Evolutionary conservation across 2,888 invertebrate genomes (phyloP).

Genomic region (Calameuta idolon): DNA sequence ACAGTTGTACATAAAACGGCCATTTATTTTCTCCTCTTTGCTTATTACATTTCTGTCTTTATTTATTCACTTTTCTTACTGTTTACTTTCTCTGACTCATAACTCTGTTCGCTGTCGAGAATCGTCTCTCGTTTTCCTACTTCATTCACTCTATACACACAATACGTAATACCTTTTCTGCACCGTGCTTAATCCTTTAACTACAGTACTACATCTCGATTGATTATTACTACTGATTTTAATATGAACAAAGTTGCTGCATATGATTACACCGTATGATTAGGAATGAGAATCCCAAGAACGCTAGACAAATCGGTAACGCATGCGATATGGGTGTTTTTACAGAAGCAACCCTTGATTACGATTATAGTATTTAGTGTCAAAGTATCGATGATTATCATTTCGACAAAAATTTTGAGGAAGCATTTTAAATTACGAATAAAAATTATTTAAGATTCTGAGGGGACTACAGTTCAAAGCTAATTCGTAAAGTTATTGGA

Average conservation of each 20-base stretch:
- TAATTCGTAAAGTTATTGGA: not conserved
- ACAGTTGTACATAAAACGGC: constrained; percentile 17
- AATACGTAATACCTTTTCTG: constrained; percentile 1
- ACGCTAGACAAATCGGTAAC: not conserved
- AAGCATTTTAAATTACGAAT: not conserved
- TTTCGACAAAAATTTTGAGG: not conserved
- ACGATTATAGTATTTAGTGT: not conserved
- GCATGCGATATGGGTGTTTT: too few species aligned
- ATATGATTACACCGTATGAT: not conserved
- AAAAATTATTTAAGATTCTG: not conserved
- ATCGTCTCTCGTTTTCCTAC: not conserved
- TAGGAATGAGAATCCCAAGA: not conserved
- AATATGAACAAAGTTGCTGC: not conserved
- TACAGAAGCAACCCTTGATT: too few species aligned
- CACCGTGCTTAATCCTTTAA: not conserved
- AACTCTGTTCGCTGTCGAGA: not conserved
- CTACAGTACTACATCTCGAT: constrained; percentile 5
- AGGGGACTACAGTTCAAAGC: not conserved
- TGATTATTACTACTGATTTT: constrained; percentile 16
- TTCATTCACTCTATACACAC: not conserved
- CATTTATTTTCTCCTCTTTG: not conserved
- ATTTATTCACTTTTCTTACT: not conserved
- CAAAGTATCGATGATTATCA: not conserved
- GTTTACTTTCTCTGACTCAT: not conserved
- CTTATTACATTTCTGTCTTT: not conserved